Conservation (phyloP, 2,797 vertebrate genomes). For the Anabas testudineus region DNA sequence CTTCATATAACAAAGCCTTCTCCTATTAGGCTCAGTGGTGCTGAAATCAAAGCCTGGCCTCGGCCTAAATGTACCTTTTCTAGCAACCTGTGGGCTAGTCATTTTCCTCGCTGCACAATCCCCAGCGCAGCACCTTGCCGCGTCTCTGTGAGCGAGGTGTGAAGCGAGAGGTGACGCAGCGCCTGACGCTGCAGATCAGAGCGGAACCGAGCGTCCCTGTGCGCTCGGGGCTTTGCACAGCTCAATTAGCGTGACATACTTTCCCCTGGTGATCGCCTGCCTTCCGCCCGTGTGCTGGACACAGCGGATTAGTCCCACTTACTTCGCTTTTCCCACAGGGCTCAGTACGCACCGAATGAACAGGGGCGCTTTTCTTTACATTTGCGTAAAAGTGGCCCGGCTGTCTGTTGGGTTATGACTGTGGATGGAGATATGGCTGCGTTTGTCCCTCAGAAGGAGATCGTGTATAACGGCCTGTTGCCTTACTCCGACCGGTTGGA, state of each 20-base stretch:
- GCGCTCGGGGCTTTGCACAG: conserved; percentile 57
- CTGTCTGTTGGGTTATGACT: conserved; percentile 64
- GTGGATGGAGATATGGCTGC: conserved; percentile 52
- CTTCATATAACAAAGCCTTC: conserved; percentile 30
- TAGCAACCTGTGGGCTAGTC: not conserved
- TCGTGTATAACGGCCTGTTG: conserved; percentile 92
- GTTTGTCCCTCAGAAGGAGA: conserved; percentile 90
- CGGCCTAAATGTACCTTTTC: conserved; percentile 1
- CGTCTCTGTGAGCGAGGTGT: conserved; percentile 1
- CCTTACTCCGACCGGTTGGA: conserved; percentile 91
- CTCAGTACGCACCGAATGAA: conserved; percentile 25
- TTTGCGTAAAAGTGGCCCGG: conserved; percentile 18
- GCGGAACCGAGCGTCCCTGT: conserved; percentile 24
- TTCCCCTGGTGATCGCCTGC: conserved; percentile 49
- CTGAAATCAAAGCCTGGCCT: conserved; percentile 38
- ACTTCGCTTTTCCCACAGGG: conserved; percentile 37
- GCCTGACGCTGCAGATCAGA: conserved; percentile 50
- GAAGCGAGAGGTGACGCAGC: conserved; percentile 48
- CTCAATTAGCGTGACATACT: conserved; percentile 80
- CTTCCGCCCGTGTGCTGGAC: conserved; percentile 41
- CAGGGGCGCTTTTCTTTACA: not conserved
- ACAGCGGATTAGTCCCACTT: conserved; percentile 62
- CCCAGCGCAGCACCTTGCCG: no score
- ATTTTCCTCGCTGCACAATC: not conserved
- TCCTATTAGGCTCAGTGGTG: conserved; percentile 1